Evolutionary conservation across 2,888 invertebrate species (phyloP).

Genomic region (Apodemia mormo): DNA sequence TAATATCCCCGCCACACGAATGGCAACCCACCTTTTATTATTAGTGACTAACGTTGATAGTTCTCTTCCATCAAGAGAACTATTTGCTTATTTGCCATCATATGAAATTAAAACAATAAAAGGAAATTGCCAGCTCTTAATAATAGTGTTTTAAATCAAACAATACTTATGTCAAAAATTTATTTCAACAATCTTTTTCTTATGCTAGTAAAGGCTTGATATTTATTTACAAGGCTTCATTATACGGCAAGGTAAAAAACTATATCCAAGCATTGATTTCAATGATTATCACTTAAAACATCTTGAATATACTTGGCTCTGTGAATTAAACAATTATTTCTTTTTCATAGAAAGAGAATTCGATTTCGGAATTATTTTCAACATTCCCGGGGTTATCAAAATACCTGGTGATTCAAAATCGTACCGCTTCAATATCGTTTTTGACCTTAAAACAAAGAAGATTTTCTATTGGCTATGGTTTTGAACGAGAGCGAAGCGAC

Average conservation of each 20-base stretch:
- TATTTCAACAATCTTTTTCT: slow-evolving; percentile 75
- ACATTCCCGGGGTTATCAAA: neutral
- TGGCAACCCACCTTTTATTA: no score
- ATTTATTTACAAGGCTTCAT: slow-evolving; percentile 80
- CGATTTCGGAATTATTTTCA: neutral
- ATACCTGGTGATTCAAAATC: no score
- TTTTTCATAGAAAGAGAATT: slow-evolving; percentile 13
- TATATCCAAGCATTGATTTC: slow-evolving; percentile 64
- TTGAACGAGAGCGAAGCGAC: no score
- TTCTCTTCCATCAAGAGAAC: no score
- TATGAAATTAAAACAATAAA: no score
- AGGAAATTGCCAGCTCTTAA: no score
- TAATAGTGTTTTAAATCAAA: slow-evolving; percentile 48
- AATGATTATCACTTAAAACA: slow-evolving; percentile 62
- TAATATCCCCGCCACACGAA: no score
- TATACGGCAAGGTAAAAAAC: slow-evolving; percentile 79
- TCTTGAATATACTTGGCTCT: slow-evolving; percentile 62
- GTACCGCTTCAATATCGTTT: no score
- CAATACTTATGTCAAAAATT: slow-evolving; percentile 67
- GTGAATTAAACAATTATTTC: slow-evolving; percentile 33
- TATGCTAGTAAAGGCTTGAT: slow-evolving; percentile 77
- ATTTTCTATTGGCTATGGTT: no score
- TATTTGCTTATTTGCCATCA: no score
- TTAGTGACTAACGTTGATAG: no score
- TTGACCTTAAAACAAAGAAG: no score